These are phyloP conservation scores for Teleiodes luculella DNA, from an alignment of 2,888 invertebrate genomes.

Conservation along the genomic window DNA sequence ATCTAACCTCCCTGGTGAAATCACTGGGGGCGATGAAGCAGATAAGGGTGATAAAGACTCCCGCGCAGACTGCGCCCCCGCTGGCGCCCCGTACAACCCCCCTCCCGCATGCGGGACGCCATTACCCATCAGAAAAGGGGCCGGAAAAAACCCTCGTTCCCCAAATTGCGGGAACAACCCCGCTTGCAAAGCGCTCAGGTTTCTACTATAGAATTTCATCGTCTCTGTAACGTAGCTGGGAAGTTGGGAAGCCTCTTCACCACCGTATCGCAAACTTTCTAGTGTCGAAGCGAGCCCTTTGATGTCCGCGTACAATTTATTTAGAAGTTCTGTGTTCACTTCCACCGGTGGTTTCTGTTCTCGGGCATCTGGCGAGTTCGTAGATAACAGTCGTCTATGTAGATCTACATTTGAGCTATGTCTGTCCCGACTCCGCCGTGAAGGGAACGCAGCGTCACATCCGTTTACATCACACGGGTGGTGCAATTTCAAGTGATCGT, in stretches of 20 bases:
- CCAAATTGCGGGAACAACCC: slow-evolving; percentile 66
- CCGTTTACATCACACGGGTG: slow-evolving; percentile 94
- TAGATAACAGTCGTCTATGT: slow-evolving; percentile 73
- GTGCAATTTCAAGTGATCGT: slow-evolving; percentile 92
- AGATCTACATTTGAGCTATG: slow-evolving; percentile 79
- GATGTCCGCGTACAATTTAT: slow-evolving; percentile 88
- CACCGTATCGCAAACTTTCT: slow-evolving; percentile 81
- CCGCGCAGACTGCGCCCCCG: slow-evolving; percentile 60
- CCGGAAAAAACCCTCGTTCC: slow-evolving; percentile 65
- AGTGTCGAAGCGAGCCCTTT: slow-evolving; percentile 79
- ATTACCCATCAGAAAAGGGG: slow-evolving; percentile 66
- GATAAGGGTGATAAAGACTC: slow-evolving; percentile 72
- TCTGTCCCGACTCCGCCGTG: slow-evolving; percentile 83
- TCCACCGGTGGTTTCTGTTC: slow-evolving; percentile 77
- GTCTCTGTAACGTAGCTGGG: slow-evolving; percentile 72
- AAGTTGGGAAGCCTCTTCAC: slow-evolving; percentile 63
- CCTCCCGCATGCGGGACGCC: slow-evolving; percentile 54
- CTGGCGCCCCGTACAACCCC: slow-evolving; percentile 62
- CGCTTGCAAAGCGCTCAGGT: slow-evolving; percentile 63
- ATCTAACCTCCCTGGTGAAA: slow-evolving; percentile 68
- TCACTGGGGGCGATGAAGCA: slow-evolving; percentile 70
- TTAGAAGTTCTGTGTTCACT: slow-evolving; percentile 89
- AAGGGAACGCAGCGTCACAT: slow-evolving; percentile 94
- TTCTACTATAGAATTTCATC: slow-evolving; percentile 73
- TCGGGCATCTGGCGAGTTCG: slow-evolving; percentile 69